Conservation (phyloP, 2,113 vertebrate species). For the Hippocampus zosterae region DNA sequence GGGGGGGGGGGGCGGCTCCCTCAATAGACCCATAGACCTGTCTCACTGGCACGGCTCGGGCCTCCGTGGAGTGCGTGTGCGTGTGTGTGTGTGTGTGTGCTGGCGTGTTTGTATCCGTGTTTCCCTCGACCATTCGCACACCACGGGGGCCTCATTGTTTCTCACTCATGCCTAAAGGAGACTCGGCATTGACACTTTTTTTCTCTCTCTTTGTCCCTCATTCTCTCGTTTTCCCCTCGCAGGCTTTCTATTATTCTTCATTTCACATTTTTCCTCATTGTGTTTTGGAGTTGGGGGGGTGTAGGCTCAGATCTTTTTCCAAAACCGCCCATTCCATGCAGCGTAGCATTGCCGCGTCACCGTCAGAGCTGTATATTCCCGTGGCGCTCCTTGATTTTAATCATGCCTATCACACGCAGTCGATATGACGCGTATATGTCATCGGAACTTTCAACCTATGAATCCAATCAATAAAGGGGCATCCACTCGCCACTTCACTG, state of each 20-base stretch:
- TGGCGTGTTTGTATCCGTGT: slow-evolving; percentile 30
- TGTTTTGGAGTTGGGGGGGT: neutral
- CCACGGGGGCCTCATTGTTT: slow-evolving; percentile 49
- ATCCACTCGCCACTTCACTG: too few relatives aligned
- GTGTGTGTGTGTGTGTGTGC: slow-evolving; percentile 17
- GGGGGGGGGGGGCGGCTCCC: slow-evolving; percentile 53
- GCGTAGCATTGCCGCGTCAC: neutral
- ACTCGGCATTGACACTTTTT: slow-evolving; percentile 59
- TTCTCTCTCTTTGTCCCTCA: slow-evolving; percentile 43
- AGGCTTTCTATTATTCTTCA: slow-evolving; percentile 37
- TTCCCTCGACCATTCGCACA: slow-evolving; percentile 43
- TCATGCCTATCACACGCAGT: neutral
- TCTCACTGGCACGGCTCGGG: slow-evolving; percentile 50
- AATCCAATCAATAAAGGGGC: too few relatives aligned
- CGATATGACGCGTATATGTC: too few relatives aligned
- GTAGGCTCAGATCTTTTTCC: slow-evolving; percentile 25
- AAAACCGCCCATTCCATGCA: slow-evolving; percentile 5
- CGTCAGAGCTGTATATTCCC: neutral
- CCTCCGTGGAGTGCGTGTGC: slow-evolving; percentile 37
- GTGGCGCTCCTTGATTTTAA: neutral
- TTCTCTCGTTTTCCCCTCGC: slow-evolving; percentile 35
- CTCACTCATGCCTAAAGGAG: slow-evolving; percentile 65
- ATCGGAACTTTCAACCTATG: too few relatives aligned
- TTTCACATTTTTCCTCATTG: slow-evolving; percentile 32
- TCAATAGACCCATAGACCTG: slow-evolving; percentile 72